Evolutionary conservation across 2,888 invertebrate species (phyloP), one percentile per base, ranked within the genome.

Genomic region (Amphiduros pacificus): DNA sequence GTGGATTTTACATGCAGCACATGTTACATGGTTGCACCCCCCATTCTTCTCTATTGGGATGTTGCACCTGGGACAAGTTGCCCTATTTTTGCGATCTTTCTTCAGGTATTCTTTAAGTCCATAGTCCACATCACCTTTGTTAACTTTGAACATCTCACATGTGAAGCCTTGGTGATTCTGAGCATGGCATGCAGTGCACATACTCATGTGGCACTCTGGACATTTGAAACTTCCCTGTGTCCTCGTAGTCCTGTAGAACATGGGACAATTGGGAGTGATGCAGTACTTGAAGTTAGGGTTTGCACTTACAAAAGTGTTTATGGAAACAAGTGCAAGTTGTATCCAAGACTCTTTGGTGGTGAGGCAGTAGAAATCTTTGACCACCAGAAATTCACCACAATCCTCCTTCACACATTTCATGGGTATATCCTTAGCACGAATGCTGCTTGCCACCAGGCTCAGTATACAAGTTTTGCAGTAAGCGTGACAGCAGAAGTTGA

Each of bases 401-500:
- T 57, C 62, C 14, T 77, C 75, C 4, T 53, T 28, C 17, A 67
- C 69, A 64, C 79, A 79, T 9, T 20, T 36, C 0, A 78, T 31
- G 0, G 79, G 79, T 29, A 78, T 67, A 4, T 68, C 65, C 50
- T 67, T 71, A 51, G 65, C 63, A 6, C 62, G 50, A 6, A 74
- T 60, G 9, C 67, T 66, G n/a, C 65, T 65, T 11, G 64, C 44
- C 0, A 77, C 41, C 27, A 62, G 58, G 24, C 32, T 48, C n/a
- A 31, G 41, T 14, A 74, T 32, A 59, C 79, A 79, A 2, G 65
- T 65, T 2, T 52, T 59, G 60, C 79, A 79, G 56, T 77, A 78
- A 2, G 73, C 65, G 65, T 79, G 79, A 1, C 77, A 77, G 62
- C 78, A 78, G 11, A 60, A 65, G 51, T 78, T 76, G n/a, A 76